These are phyloP conservation scores for Archips crataeganus DNA, from an alignment of 2,888 invertebrate species.

Conservation along the genomic window DNA sequence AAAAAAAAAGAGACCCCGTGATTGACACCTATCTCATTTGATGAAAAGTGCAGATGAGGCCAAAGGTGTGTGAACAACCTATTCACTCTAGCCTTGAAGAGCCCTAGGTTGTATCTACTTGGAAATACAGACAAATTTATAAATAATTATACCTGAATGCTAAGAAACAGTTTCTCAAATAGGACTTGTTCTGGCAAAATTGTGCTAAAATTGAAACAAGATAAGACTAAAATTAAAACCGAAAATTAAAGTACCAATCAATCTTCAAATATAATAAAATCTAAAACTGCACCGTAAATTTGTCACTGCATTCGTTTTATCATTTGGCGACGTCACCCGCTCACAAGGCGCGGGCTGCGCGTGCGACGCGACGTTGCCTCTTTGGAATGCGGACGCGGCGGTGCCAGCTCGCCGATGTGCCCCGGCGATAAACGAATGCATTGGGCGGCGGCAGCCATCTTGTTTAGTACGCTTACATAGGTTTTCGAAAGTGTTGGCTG, in stretches of 20 bases:
- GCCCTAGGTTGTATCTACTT: too few relatives aligned
- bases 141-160: too few relatives aligned
- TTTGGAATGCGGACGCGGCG: conserved; percentile 78
- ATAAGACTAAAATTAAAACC: too few relatives aligned
- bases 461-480: conserved; percentile 57
- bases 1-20: too few relatives aligned
- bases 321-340: conserved; percentile 66
- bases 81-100: too few relatives aligned
- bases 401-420: conserved; percentile 73
- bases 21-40: too few relatives aligned
- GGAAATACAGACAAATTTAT: too few relatives aligned
- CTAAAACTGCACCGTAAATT: conserved; percentile 55
- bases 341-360: conserved; percentile 63
- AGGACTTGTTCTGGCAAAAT: too few relatives aligned
- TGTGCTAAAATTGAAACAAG: too few relatives aligned
- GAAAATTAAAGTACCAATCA: not conserved
- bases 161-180: too few relatives aligned
- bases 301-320: conserved; percentile 69
- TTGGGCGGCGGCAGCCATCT: conserved; percentile 78
- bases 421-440: conserved; percentile 77
- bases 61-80: too few relatives aligned
- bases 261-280: not conserved
- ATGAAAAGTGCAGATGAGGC: too few relatives aligned
- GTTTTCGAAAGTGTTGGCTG: conserved; percentile 41
- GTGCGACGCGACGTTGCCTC: conserved; percentile 74